phyloP scores from a whole-genome alignment of 1,140 invertebrate genomes.

The Parapsyche elsis region DNA sequence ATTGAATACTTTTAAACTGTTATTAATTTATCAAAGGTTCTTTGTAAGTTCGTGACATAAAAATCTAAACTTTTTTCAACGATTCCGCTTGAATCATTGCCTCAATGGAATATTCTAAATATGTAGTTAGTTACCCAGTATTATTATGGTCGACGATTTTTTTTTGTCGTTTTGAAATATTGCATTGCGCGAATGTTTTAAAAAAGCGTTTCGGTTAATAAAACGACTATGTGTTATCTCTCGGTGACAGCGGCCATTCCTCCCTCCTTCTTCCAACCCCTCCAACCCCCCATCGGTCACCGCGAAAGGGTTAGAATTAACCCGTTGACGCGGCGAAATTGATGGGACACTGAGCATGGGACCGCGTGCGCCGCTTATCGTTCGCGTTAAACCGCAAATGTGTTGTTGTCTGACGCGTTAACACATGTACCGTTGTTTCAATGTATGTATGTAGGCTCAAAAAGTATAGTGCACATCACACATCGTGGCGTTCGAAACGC shows the following conservation, averaged over 20 bases:
- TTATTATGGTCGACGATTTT: no score
- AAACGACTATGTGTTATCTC: constrained; percentile 8
- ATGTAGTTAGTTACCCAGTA: no score
- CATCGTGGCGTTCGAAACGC: no score
- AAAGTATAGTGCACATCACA: no score
- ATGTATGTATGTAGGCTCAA: no score
- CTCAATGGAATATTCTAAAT: no score
- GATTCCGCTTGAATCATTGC: no score
- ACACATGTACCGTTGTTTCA: neutral
- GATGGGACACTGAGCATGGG: neutral
- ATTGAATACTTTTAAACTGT: no score
- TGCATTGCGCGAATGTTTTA: neutral
- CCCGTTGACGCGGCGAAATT: constrained; percentile 25
- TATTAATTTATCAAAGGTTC: no score
- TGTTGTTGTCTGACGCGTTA: constrained; percentile 5
- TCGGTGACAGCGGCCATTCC: neutral
- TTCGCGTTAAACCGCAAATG: constrained; percentile 15
- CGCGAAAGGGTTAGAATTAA: constrained; percentile 23
- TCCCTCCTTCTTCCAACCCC: neutral
- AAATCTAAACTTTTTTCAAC: no score
- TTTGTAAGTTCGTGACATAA: no score
- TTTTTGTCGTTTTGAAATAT: no score
- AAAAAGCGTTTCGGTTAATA: neutral
- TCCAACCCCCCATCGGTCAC: neutral
- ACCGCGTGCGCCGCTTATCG: constrained; percentile 12